Evolutionary conservation across 2,113 vertebrate species (phyloP).

Genomic region (Calonectris borealis): DNA sequence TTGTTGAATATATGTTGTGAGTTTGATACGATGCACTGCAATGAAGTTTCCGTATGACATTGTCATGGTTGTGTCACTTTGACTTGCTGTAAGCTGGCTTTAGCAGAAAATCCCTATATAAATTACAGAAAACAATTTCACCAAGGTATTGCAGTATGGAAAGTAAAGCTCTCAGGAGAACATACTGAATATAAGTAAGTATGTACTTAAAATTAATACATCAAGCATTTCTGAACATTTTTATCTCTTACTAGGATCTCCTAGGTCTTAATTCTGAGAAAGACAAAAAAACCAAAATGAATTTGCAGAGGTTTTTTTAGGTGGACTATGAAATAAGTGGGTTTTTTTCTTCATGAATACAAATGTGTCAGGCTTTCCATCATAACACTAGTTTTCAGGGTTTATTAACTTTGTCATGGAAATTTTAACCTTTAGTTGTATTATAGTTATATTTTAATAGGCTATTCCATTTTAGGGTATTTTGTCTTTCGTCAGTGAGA

Average conservation of each 20-base stretch:
- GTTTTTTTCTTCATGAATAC: background rate
- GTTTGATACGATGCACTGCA: background rate
- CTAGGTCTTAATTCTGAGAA: background rate
- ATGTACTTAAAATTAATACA: background rate
- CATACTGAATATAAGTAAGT: background rate
- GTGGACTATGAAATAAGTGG: background rate
- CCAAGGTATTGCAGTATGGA: background rate
- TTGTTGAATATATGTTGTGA: background rate
- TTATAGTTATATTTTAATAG: background rate
- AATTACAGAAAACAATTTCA: background rate
- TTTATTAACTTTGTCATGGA: background rate
- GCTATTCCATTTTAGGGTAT: background rate
- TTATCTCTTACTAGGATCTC: background rate
- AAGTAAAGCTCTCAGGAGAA: background rate
- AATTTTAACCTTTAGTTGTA: background rate
- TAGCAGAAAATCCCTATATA: background rate
- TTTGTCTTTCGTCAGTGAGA: background rate
- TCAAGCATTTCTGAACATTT: background rate
- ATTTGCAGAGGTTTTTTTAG: background rate
- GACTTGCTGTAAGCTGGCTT: background rate
- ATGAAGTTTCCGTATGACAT: background rate
- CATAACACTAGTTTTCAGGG: background rate
- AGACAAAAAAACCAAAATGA: background rate
- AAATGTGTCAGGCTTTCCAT: background rate
- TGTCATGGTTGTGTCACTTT: background rate